Conservation (phyloP, 1,140 invertebrate genomes). For the Orius insidiosus region DNA sequence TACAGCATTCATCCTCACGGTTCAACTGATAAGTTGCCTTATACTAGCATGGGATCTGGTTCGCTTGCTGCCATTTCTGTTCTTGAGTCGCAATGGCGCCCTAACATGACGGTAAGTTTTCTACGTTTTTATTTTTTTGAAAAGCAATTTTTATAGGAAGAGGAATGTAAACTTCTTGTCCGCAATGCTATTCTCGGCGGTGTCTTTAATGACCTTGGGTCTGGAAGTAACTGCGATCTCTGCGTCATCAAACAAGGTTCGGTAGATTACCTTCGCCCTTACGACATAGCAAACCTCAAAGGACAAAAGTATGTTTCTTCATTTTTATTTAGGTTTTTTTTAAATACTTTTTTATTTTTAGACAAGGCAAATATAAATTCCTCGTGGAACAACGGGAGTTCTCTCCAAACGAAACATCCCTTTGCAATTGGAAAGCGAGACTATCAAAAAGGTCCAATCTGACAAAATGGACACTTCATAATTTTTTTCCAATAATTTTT, state of each 20-base stretch:
- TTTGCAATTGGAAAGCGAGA: constrained; percentile 45
- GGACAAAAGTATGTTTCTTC: constrained; percentile 43
- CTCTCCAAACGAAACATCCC: constrained; percentile 41
- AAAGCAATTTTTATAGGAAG: constrained; percentile 50
- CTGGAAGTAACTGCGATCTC: constrained; percentile 89
- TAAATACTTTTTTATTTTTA: constrained; percentile 15
- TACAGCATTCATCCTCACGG: constrained; percentile 91
- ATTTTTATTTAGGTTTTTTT: constrained; percentile 6
- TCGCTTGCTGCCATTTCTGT: constrained; percentile 92
- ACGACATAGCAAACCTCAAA: constrained; percentile 71
- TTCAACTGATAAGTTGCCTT: constrained; percentile 77
- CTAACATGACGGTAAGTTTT: constrained; percentile 47
- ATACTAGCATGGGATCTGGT: constrained; percentile 90
- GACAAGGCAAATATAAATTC: constrained; percentile 46
- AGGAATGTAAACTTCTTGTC: constrained; percentile 78
- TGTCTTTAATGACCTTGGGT: constrained; percentile 94
- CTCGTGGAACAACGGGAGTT: constrained; percentile 56
- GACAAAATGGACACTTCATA: constrained; percentile 1
- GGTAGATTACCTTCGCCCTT: constrained; percentile 66
- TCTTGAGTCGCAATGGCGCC: constrained; percentile 81
- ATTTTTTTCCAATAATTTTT: too few species aligned
- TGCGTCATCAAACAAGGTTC: constrained; percentile 79
- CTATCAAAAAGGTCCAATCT: constrained; percentile 4
- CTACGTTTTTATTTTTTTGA: too few species aligned
- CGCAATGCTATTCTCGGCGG: constrained; percentile 86